Percentiles rank a stretch among this genome's conserved stretches.
phyloP scores from a whole-genome alignment of 2,888 invertebrate species.

The Hecatera dysodea region DNA sequence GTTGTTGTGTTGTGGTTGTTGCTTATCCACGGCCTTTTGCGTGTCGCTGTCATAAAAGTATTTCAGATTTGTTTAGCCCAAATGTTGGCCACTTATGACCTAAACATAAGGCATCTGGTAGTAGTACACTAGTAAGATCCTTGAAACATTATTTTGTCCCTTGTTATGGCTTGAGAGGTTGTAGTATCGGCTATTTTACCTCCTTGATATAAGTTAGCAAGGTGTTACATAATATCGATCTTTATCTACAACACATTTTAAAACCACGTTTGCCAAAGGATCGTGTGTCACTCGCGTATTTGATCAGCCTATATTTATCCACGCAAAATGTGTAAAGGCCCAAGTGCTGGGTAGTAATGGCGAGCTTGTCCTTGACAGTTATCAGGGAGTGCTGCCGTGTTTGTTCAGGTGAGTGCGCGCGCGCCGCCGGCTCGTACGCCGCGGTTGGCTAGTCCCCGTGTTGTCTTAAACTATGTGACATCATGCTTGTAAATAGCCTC shows the following conservation, averaged over 20 bases:
- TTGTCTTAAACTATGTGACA: conserved; percentile 64
- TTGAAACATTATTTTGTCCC: neutral
- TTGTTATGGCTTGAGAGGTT: neutral
- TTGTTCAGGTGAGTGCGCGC: conserved; percentile 65
- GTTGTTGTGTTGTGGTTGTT: no score
- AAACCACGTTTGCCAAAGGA: conserved; percentile 13
- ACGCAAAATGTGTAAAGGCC: conserved; percentile 28
- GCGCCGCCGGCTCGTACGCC: conserved; percentile 43
- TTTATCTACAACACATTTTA: neutral
- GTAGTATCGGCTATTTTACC: neutral
- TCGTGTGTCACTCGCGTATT: conserved; percentile 15
- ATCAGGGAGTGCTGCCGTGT: conserved; percentile 58
- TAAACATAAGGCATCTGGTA: neutral
- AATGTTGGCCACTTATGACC: neutral
- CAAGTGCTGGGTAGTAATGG: conserved; percentile 29
- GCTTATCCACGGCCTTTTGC: no score
- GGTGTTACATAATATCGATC: conserved; percentile 12
- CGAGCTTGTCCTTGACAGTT: conserved; percentile 62
- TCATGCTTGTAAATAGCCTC: conserved; percentile 66
- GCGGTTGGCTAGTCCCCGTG: conserved; percentile 55
- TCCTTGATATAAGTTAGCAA: conserved; percentile 10
- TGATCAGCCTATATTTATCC: conserved; percentile 15
- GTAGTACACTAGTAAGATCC: neutral
- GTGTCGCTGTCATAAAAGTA: neutral
- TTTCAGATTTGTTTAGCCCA: neutral